Conservation (phyloP, 2,888 invertebrate species). For the Hermaeophaga mercurialis region DNA sequence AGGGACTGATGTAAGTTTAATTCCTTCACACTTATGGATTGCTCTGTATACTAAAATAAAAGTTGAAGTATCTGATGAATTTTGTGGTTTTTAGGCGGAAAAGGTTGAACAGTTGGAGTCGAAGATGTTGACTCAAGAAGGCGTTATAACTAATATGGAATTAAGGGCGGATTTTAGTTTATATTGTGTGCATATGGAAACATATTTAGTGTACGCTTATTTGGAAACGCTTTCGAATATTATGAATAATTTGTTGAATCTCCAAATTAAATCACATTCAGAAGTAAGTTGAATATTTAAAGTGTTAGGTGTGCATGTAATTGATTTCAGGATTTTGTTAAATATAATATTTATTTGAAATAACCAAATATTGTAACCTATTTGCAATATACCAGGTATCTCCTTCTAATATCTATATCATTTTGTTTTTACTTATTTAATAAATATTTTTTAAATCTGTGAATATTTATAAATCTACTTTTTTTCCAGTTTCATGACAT, state of each 20-base stretch:
- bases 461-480: constrained; percentile 17
- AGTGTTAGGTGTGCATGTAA: no score
- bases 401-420: background rate
- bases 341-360: background rate
- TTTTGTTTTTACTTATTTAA: background rate
- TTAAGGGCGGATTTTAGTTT: constrained; percentile 66
- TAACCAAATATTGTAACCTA: background rate
- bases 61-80: background rate
- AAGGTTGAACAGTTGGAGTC: constrained; percentile 66
- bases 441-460: background rate
- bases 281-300: constrained; percentile 58
- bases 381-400: background rate
- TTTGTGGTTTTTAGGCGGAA: constrained; percentile 59
- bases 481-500: constrained; percentile 61
- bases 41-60: no score
- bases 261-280: constrained; percentile 62
- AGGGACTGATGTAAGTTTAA: constrained; percentile 62
- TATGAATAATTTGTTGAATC: constrained; percentile 62
- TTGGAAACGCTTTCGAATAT: constrained; percentile 65
- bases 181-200: constrained; percentile 67
- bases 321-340: background rate
- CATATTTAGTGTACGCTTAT: constrained; percentile 66
- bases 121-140: constrained; percentile 67
- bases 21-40: no score
- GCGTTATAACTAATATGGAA: constrained; percentile 66